Evolutionary conservation across 2,113 vertebrate species (phyloP), one percentile per base, ranked within the genome.

Genomic region (Bothrops jararaca): DNA sequence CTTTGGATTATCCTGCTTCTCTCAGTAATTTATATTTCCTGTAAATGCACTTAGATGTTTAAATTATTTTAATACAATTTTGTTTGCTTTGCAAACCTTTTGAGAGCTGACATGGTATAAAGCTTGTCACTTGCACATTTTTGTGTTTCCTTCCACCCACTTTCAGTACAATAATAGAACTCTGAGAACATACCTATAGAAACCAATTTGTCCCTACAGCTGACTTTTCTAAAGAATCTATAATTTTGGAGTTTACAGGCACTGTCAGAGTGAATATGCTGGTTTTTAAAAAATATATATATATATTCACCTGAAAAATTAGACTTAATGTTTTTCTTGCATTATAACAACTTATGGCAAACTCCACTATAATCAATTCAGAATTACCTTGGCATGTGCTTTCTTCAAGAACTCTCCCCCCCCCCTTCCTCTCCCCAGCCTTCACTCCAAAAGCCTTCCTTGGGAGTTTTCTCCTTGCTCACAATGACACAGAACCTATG

Each of bases 131-230:
- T 95, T 92, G 69, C 93, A 91, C 0, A 64, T 94, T 93, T 93
- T 95, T 90, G 86, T 60, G 8, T 22, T 94, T 92, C 94, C 92
- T 96, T 94, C 94, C 94, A 95, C 95, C 95, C 92, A 85, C 95
- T 95, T 95, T 95, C 93, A 93, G 11, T 92, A 95, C 34, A 20
- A 86, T 93, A 93, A 91, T 29, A 93, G 94, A 86, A 29, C 86
- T 45, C 92, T 93, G 91, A 96, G 94, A 94, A 53, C 93, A 23
- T 22, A 90, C 93, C 86, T 23, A 54, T 34, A 89, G 91, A 93
- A 95, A 95, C 85, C 90, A 88, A 42, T 89, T 95, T 93, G 58
- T 92, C 95, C 91, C 95, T 93, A 87, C 58, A 92, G 91, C 94
- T 96, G 94, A 90, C 85, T 96, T 58, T 93, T 95, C 80, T 18